Conservation (phyloP, 2,888 invertebrate genomes). For the Holacanthella duospinosa region DNA sequence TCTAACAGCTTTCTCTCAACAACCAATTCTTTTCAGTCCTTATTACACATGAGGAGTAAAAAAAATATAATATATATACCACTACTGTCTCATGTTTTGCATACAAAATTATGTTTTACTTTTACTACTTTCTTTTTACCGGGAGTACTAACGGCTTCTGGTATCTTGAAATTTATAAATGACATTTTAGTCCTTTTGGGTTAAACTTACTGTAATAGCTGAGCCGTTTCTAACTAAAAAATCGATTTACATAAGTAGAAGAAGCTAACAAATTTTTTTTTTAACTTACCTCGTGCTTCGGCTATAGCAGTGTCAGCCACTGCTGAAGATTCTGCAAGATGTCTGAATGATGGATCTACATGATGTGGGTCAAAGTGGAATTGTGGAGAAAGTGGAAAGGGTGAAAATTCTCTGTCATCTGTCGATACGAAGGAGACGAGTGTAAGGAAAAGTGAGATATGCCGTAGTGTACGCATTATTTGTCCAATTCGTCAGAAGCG, state of each 20-base stretch:
- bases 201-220: too few relatives aligned
- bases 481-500: neutral
- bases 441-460: conserved; percentile 7
- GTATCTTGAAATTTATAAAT: neutral
- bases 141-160: neutral
- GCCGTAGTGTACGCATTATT: conserved; percentile 8
- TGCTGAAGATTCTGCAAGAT: neutral
- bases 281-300: neutral
- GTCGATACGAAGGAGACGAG: conserved; percentile 7
- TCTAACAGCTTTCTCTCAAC: neutral
- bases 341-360: neutral
- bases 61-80: too few relatives aligned
- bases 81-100: too few relatives aligned
- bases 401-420: neutral
- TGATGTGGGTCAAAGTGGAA: neutral
- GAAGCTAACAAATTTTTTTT: neutral
- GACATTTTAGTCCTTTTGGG: too few relatives aligned
- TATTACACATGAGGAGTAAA: neutral
- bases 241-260: neutral
- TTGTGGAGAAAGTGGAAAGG: neutral
- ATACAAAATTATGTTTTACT: too few relatives aligned
- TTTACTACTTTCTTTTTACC: neutral
- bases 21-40: neutral
- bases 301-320: neutral
- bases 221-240: too few relatives aligned